phyloP scores from a whole-genome alignment of 2,113 vertebrate species.

The Anoplopoma fimbria region DNA sequence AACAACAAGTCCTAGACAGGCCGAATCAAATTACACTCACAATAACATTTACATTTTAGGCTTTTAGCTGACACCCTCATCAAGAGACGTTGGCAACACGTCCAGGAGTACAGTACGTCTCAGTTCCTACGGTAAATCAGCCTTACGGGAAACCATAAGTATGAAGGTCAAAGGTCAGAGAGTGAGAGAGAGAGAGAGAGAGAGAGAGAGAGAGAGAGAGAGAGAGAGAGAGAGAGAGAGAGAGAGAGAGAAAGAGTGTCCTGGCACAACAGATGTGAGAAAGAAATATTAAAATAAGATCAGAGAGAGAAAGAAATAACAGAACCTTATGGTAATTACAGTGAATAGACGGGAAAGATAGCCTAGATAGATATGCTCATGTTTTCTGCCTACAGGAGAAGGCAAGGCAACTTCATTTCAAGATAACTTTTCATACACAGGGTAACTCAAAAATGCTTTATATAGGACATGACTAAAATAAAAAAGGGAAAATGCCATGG shows the following conservation, averaged over 20 bases:
- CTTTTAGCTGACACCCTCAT: conserved; percentile 20
- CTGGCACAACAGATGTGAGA: background rate
- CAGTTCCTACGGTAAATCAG: conserved; percentile 4
- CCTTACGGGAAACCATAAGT: conserved; percentile 12
- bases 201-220: no score
- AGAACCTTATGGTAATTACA: background rate
- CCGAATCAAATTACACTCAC: conserved; percentile 45
- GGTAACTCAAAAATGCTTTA: background rate
- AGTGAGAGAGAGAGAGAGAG: background rate
- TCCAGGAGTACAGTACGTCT: conserved; percentile 18
- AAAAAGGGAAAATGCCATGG: background rate
- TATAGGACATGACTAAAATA: background rate
- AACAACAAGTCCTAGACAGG: conserved; percentile 37
- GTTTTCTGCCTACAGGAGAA: background rate
- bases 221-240: background rate
- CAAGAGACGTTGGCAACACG: background rate
- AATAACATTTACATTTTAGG: conserved; percentile 61
- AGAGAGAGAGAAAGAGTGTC: background rate
- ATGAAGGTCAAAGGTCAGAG: conserved; percentile 27
- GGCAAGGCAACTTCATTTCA: background rate
- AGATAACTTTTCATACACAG: background rate
- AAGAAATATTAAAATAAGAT: background rate
- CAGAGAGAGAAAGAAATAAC: background rate
- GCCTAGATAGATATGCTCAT: no score
- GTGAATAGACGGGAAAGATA: background rate